Base-by-base conservation (phyloP, 2,888 invertebrate species). In the Drosophila suboccidentalis region DNA sequence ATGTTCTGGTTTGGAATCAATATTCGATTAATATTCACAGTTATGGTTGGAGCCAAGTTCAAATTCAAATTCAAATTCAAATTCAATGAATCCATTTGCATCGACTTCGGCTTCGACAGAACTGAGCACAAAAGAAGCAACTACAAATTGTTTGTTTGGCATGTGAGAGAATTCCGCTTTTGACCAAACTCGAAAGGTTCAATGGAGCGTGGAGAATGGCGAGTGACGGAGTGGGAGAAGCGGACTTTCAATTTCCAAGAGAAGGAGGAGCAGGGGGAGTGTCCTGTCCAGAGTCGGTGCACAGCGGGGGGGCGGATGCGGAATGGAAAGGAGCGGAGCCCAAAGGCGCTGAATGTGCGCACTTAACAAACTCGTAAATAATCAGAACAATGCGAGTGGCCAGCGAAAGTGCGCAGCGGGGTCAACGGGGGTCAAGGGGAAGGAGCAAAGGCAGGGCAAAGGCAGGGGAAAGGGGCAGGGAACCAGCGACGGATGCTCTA, bases 341-440 rank as follows among this genome's bases (percentile, higher is more conserved):
- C 58, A 65, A 68, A 79, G 71, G 80, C 79, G 75, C 61, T 72
- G 80, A 73, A 82, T 79, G 80, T 72, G 87, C 68, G 89, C 90
- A 84, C 89, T 86, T 86, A 90, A 81, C 85, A 84, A 77, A 79
- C 90, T 84, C 90, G 90, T 86, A 86, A 86, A 90, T 90, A 86
- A 90, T 74, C 82, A 76, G 87, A 78, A 90, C 89, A 84, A 90
- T 81, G 75, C 70, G 58, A 78, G 19, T 77, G 84, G 75, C 70
- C 69, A 71, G 53, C 58, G 49, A 57, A 67, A 53, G 50, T 29
- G 55, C 22, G 46, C 9, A 29, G 47, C 29, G 13, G 50, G 49
- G 61, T 54, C 36, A 44, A 34, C 44, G 11, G 26, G 26, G 26
- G 8, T 6, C 26, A 8, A 26, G 26, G 13, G 4, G 3, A 54